A percentile compares a stretch with the other conserved stretches of the same genome.
Evolutionary conservation across 1,140 invertebrate species (phyloP).

Genomic region (Zaprionus capensis): DNA sequence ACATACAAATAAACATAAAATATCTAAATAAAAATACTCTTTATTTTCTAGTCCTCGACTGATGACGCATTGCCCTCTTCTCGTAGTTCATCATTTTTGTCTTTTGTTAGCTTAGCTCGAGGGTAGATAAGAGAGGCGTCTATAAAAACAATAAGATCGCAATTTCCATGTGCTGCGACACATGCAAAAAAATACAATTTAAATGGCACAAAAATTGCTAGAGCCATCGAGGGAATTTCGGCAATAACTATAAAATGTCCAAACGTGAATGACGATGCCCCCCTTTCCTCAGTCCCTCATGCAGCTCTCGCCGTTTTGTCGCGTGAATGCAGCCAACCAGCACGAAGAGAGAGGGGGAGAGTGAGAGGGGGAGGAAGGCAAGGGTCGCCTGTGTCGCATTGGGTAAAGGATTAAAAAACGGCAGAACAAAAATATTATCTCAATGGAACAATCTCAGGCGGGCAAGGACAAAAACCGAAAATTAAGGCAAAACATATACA

Average conservation of each 20-base stretch:
- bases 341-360: constrained; percentile 6
- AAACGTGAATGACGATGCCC: constrained; percentile 34
- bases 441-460: constrained; percentile 76
- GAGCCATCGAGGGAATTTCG: constrained; percentile 77
- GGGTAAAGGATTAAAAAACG: constrained; percentile 76
- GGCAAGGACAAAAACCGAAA: constrained; percentile 48
- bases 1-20: background rate
- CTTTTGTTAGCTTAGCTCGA: constrained; percentile 48
- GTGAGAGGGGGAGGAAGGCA: background rate
- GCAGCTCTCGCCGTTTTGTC: constrained; percentile 21
- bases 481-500: constrained; percentile 55
- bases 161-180: constrained; percentile 68
- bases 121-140: constrained; percentile 48
- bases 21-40: background rate
- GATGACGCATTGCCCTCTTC: too few relatives aligned
- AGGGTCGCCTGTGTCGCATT: constrained; percentile 60
- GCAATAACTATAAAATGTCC: constrained; percentile 81
- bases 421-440: constrained; percentile 72
- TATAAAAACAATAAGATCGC: constrained; percentile 73
- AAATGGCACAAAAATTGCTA: constrained; percentile 73
- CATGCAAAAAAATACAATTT: constrained; percentile 67
- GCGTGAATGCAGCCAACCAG: constrained; percentile 69
- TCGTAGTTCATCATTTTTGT: constrained; percentile 54
- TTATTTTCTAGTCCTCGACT: background rate
- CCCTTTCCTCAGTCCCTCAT: background rate